Base-by-base conservation (phyloP, 2,888 invertebrate genomes). In the Andrena camellia region DNA sequence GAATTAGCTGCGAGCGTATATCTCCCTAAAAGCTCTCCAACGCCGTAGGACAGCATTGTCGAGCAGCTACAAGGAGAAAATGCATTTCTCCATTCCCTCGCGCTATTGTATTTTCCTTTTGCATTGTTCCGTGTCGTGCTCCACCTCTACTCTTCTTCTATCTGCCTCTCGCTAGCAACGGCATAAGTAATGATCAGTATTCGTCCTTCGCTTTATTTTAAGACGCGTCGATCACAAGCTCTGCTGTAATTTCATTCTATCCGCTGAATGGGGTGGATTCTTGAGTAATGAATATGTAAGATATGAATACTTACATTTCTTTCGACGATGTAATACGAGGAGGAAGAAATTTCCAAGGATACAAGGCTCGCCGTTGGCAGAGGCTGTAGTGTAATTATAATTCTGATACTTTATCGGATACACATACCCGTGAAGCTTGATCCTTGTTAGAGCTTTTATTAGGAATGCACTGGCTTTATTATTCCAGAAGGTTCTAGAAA, bases 1-100 rank as follows among this genome's bases (percentile, higher is more conserved):
- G 84, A 80, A 85, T 85, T 83, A 85, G 84, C 84, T 71, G 69
- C 74, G 68, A 74, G 59, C 70, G 50, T 79, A 83, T 78, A 78
- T 79, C 73, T 70, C 76, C 48, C 57, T 71, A 64, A 76, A 76
- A 74, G 80, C 77, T 78, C 77, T 83, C 74, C 64, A 54, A 62
- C 67, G 54, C 77, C 78, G 66, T 78, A 83, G 70, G 78, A 84
- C 78, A 70, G 67, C 62, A 50, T 63, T 66, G 69, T 73, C 70
- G 66, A 83, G 83, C 50, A 78, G 13, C 63, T 78, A 63, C 71
- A 71, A 83, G 78, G 67, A 83, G 83, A 83, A 74, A 83, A 83
- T 73, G 78, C 74, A 71, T 83, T 78, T 52, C 70, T 42, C 74
- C 74, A 59, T 83, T 74, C 68, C 59, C 23, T 13, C 35, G n/a